Evolutionary conservation across 2,797 vertebrate genomes (phyloP).

Genomic region (Xerus rutilus): DNA sequence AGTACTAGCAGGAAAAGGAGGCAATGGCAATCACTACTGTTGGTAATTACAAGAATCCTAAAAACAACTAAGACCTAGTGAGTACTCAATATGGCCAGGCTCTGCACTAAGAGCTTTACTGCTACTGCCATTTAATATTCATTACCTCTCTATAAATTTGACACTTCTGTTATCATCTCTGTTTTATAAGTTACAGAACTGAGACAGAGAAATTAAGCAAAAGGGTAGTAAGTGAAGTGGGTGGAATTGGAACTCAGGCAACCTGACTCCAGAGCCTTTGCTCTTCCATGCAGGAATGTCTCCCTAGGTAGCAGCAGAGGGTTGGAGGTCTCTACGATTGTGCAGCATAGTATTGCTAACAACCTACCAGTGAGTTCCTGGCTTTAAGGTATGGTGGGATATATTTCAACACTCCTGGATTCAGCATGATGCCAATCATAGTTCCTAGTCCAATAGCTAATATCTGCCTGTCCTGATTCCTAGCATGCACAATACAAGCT

Average conservation of each 20-base stretch:
- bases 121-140: background rate
- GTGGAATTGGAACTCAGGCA: background rate
- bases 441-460: background rate
- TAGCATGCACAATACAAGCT: background rate
- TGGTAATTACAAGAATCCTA: fast-evolving
- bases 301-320: background rate
- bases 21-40: background rate
- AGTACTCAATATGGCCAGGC: fast-evolving
- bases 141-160: background rate
- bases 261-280: background rate
- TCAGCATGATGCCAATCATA: background rate
- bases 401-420: background rate
- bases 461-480: background rate
- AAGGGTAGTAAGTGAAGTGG: background rate
- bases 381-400: background rate
- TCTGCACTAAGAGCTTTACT: background rate
- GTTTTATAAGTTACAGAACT: background rate
- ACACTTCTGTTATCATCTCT: background rate
- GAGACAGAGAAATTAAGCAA: background rate
- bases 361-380: background rate
- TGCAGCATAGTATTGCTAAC: background rate
- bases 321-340: background rate
- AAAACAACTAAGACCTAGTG: background rate
- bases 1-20: conserved; percentile 91
- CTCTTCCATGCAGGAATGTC: background rate